Conservation (phyloP, 2,888 invertebrate species). For the Osmoderma eremita region DNA sequence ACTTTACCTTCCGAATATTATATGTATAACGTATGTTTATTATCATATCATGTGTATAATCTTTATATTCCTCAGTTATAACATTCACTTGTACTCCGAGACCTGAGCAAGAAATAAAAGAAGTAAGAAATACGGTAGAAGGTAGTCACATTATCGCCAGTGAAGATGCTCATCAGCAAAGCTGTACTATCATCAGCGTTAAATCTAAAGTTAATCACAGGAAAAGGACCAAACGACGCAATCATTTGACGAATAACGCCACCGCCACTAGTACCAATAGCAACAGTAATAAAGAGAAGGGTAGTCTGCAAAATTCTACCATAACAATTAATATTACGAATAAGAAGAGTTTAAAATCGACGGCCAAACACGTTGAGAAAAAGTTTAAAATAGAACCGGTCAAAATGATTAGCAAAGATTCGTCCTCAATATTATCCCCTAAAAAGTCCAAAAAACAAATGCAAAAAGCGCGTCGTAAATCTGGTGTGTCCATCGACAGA, state of each 20-base stretch:
- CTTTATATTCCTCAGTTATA: conserved; percentile 9
- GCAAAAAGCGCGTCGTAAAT: conserved; percentile 33
- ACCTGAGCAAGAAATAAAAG: conserved; percentile 1
- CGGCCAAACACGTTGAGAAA: conserved; percentile 46
- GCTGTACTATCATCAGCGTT: conserved; percentile 39
- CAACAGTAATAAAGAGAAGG: conserved; percentile 10
- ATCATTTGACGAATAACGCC: neutral
- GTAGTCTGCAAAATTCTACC: conserved; percentile 42
- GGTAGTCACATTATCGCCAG: neutral
- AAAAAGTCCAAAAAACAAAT: conserved; percentile 40
- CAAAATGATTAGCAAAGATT: conserved; percentile 41
- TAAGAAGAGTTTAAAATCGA: conserved; percentile 46
- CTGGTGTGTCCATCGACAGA: conserved; percentile 17
- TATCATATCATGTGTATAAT: neutral
- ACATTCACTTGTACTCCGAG: conserved; percentile 3
- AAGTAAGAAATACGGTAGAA: conserved; percentile 2
- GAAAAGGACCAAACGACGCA: conserved; percentile 31
- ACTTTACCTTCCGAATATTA: no score
- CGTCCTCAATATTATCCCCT: conserved; percentile 37
- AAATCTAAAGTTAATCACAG: conserved; percentile 40
- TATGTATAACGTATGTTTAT: no score
- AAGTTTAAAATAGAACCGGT: conserved; percentile 43
- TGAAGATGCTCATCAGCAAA: conserved; percentile 22
- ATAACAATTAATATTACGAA: conserved; percentile 41
- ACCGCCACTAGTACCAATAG: no score